phyloP scores from a whole-genome alignment of 2,113 vertebrate genomes.

The Cheilinus undulatus region DNA sequence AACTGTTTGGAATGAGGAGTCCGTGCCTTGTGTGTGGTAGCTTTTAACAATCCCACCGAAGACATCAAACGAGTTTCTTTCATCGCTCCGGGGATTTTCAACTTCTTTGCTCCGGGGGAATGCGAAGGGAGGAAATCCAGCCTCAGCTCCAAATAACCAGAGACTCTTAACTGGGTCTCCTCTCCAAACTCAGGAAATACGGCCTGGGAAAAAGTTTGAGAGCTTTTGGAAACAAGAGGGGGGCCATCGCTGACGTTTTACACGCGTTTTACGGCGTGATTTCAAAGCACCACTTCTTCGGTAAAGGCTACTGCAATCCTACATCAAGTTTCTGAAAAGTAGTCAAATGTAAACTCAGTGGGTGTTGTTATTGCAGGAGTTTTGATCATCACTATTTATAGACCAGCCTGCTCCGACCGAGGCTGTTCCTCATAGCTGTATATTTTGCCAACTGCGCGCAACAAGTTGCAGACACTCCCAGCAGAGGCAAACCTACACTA shows the following conservation, averaged over 20 bases:
- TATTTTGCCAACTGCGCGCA: conserved; percentile 80
- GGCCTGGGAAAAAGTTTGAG: conserved; percentile 77
- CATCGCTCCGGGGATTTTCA: conserved; percentile 49
- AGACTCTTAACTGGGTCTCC: conserved; percentile 67
- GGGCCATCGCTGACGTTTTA: conserved; percentile 54
- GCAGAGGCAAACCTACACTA: conserved; percentile 51
- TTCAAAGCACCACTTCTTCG: conserved; percentile 7
- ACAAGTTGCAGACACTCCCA: conserved; percentile 82
- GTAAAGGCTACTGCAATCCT: neutral
- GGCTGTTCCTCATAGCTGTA: conserved; percentile 71
- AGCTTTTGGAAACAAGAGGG: conserved; percentile 60
- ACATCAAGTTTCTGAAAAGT: conserved; percentile 9
- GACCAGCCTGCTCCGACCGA: conserved; percentile 68
- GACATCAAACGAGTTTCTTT: conserved; percentile 26
- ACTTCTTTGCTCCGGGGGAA: conserved; percentile 55
- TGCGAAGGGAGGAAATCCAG: conserved; percentile 75
- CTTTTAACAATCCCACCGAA: conserved; percentile 29
- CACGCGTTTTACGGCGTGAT: conserved; percentile 51
- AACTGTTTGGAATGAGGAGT: conserved; percentile 44
- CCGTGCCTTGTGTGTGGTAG: neutral
- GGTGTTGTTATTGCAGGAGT: conserved; percentile 70
- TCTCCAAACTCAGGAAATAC: conserved; percentile 80
- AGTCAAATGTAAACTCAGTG: conserved; percentile 22
- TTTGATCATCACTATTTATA: conserved; percentile 82
- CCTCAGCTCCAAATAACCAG: conserved; percentile 69